Evolutionary conservation across 2,888 invertebrate species (phyloP), one percentile per base, ranked within the genome.

Genomic region (Myathropa florea): DNA sequence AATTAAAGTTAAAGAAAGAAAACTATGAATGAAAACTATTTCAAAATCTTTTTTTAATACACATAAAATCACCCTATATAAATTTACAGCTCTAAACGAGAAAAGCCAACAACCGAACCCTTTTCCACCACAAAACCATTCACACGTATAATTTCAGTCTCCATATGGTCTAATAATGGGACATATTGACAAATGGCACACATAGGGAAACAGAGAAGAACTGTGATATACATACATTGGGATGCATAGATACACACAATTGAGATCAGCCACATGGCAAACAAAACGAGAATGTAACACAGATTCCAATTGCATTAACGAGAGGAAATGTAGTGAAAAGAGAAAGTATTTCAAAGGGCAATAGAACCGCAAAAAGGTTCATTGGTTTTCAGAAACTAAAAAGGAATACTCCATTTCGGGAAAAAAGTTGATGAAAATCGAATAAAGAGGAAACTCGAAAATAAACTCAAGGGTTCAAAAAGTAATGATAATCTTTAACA

Each of bases 141-240:
- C 64, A 24, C 64, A 64, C 79, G 64, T 63, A 68, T 71, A 64
- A 78, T 64, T 71, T 10, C 33, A 59, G 71, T 24, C 65, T 79
- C 71, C 71, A 79, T 79, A 79, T 71, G 79, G 70, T 79, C 55
- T 79, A 79, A 79, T 79, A 71, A 71, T 64, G 64, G 36, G 64
- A 64, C 71, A 65, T 71, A 79, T 65, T 79, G 79, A 57, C 71
- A 79, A 79, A 79, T 71, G 71, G 21, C 65, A 65, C 79, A 71
- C 64, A 78, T 71, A 33, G 21, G 18, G n/a, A 77, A 77, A 63
- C 23, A 64, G 63, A 63, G 55, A 68, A 33, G 55, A 65, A 57
- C 57, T 30, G 63, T 63, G 68, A 64, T 71, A 63, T 24, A 26
- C 26, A 60, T 26, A 71, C 10, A 68, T 12, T 10, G 24, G 28